Percentiles rank a stretch among this genome's conserved stretches.
Evolutionary conservation across 2,888 invertebrate genomes (phyloP).

Genomic region (Marronus borbonicus): DNA sequence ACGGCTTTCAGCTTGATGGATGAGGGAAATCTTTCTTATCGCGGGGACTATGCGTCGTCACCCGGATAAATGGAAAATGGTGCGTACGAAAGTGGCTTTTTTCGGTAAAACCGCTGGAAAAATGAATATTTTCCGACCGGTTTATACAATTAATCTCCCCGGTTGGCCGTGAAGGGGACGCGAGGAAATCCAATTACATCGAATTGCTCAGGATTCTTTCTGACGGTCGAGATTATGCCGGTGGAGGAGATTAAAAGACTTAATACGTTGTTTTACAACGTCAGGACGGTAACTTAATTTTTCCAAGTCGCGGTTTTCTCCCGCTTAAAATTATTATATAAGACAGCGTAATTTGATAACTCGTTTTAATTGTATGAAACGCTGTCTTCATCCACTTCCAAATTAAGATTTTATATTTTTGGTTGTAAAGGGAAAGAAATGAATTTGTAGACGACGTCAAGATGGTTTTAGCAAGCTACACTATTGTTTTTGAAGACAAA

Average conservation of each 20-base stretch:
- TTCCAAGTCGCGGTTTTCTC: no score
- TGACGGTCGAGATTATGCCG: no score
- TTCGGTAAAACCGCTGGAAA: no score
- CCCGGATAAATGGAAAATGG: neutral
- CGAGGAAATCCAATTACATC: slow-evolving; percentile 3
- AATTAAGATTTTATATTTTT: slow-evolving; percentile 7
- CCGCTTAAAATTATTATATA: slow-evolving; percentile 18
- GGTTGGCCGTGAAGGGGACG: neutral
- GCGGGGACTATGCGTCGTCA: neutral
- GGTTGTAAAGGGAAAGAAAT: neutral
- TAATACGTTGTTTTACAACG: slow-evolving; percentile 30
- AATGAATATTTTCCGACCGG: neutral
- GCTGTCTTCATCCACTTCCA: neutral
- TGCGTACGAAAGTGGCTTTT: neutral
- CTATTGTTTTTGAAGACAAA: neutral
- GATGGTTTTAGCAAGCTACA: neutral
- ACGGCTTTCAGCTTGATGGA: slow-evolving; percentile 24
- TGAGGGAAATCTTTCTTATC: slow-evolving; percentile 36
- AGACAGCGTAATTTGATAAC: slow-evolving; percentile 18
- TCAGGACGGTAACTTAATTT: slow-evolving; percentile 13
- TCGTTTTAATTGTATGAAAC: no score
- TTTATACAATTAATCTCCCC: neutral
- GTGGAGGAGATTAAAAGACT: slow-evolving; percentile 9
- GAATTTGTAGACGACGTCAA: neutral
- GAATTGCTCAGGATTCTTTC: neutral